Evolutionary conservation across 1,140 invertebrate species (phyloP), one percentile per base, ranked within the genome.

Genomic region (Pachyrhynchus sulphureomaculatus): DNA sequence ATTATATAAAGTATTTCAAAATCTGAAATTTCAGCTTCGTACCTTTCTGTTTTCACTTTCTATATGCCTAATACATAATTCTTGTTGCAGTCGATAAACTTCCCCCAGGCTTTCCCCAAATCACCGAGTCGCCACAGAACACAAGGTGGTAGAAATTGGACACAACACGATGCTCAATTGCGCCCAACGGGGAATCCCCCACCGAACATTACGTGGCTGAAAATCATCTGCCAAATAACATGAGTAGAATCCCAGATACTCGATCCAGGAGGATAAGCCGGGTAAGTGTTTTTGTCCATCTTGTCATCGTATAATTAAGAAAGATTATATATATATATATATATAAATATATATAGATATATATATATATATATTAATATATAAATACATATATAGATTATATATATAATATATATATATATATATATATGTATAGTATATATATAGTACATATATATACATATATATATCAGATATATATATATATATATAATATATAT

Each of bases 111-210:
- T 99, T 98, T 79, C 96, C 96, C 18, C 82, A 84, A 70, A 95
- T 99, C 71, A 87, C 86, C 15, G 86, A 89, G 65, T 78, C 88
- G 62, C 93, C 95, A 0, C 83, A 82, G 24, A 89, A 86, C 13
- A 95, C 26, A 90, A 95, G 80, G 94, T 96, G 41, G 95, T 98
- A 24, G 96, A 99, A 80, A 93, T 93, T 67, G 94, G 93, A n/a
- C 91, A 93, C 76, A 92, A 87, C 18, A 89, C 94, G 0, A 83
- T 93, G 4, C 84, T 99, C 56, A 85, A 87, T 13, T 99, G 96
- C 78, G 83, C 88, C 52, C 95, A 93, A 12, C 84, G 83, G 15
- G 96, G 95, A 29, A 89, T 84, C 69, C 95, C 95, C 2, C 86
- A 6, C 93, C 95, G 1, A 87, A 83, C 71, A 91, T 98, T 62